These are phyloP conservation scores for Atopsyche davidsoni DNA, from an alignment of 1,140 invertebrate species.

Conservation along the genomic window DNA sequence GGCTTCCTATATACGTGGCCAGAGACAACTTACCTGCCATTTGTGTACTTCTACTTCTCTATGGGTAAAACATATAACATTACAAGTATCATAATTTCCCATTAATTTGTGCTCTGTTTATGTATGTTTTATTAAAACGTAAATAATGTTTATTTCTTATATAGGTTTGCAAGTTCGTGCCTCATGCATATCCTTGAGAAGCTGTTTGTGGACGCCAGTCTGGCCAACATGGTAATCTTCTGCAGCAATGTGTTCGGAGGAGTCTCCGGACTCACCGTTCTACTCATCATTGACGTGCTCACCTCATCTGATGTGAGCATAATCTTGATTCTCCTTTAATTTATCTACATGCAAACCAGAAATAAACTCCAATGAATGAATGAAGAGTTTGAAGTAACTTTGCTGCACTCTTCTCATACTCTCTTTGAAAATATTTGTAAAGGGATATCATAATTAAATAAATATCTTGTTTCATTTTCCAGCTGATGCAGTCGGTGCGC, in stretches of 20 bases:
- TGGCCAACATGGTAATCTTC: slow-evolving; percentile 61
- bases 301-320: slow-evolving; percentile 50
- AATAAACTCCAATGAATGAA: too few species aligned
- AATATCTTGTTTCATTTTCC: too few species aligned
- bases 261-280: slow-evolving; percentile 50
- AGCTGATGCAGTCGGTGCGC: slow-evolving; percentile 50
- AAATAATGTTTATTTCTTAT: not conserved
- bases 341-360: too few species aligned
- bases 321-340: too few species aligned
- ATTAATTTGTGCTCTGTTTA: slow-evolving; percentile 2
- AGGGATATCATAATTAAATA: too few species aligned
- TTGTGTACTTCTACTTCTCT: slow-evolving; percentile 51
- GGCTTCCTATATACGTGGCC: slow-evolving; percentile 56
- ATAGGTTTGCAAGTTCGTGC: slow-evolving; percentile 47
- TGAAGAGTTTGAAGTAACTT: too few species aligned
- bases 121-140: not conserved
- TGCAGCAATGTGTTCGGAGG: slow-evolving; percentile 58
- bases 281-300: slow-evolving; percentile 58
- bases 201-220: slow-evolving; percentile 54
- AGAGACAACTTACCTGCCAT: slow-evolving; percentile 56
- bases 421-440: too few species aligned
- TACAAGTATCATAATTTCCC: too few species aligned
- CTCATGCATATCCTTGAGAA: slow-evolving; percentile 55
- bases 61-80: too few species aligned
- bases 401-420: too few species aligned